phyloP scores from a whole-genome alignment of 2,113 vertebrate species.

The Pluvialis apricaria region DNA sequence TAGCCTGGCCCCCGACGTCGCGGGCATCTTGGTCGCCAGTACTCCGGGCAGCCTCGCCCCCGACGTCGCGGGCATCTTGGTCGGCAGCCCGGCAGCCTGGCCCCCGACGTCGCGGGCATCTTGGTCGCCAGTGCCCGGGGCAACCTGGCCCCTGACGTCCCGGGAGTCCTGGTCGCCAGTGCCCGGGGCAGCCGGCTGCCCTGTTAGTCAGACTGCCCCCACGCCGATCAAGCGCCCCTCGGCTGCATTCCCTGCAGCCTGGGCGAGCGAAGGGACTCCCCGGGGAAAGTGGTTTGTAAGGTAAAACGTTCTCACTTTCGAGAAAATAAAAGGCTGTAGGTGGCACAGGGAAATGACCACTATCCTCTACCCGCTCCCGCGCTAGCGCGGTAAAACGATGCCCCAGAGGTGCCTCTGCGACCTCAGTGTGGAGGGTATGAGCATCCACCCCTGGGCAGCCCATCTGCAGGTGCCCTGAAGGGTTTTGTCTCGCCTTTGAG shows the following conservation, averaged over 20 bases:
- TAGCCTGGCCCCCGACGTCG: not conserved
- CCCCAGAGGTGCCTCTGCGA: not conserved
- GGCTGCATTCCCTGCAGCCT: not conserved
- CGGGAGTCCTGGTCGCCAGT: accelerated
- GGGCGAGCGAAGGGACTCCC: accelerated
- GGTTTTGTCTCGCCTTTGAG: not conserved
- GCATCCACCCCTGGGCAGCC: accelerated
- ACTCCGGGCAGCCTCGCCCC: not conserved
- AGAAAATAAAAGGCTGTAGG: not conserved
- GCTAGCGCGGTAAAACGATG: not conserved
- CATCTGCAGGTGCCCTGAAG: not conserved
- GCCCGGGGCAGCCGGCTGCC: not conserved
- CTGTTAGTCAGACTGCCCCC: not conserved
- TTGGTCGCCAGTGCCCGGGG: too few relatives aligned
- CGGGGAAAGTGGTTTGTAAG: not conserved
- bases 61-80: too few relatives aligned
- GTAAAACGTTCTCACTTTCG: not conserved
- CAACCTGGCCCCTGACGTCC: too few relatives aligned
- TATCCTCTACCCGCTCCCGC: accelerated
- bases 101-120: not conserved
- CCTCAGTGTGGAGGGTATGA: not conserved
- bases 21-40: accelerated
- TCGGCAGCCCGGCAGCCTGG: not conserved
- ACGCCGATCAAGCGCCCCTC: not conserved
- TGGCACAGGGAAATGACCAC: not conserved